Conservation (phyloP, 1,140 invertebrate genomes). For the Myzus persicae region DNA sequence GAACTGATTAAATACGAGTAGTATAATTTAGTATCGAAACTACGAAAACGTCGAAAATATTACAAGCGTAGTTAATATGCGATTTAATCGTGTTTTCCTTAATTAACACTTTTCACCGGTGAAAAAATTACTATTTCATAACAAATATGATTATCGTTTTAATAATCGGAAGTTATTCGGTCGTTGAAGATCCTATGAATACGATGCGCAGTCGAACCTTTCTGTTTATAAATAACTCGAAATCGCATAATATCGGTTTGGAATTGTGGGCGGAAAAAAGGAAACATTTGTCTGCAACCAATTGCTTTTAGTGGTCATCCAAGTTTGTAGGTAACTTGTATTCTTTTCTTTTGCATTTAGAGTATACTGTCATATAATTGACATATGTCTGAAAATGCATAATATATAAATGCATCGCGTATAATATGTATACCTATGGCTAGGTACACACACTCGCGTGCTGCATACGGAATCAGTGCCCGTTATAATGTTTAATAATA, state of each 20-base stretch:
- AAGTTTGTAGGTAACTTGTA: neutral
- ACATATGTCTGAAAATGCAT: conserved; percentile 37
- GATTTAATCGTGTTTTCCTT: neutral
- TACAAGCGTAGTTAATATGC: neutral
- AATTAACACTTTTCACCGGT: neutral
- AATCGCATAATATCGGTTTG: neutral
- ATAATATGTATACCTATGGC: conserved; percentile 4
- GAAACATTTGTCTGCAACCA: neutral
- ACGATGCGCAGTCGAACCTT: neutral
- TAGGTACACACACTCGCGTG: conserved; percentile 4
- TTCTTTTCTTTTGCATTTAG: conserved; percentile 34
- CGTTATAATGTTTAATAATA: conserved; percentile 33
- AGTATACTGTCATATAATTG: conserved; percentile 49
- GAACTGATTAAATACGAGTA: neutral
- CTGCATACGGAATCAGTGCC: conserved; percentile 47
- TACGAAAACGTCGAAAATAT: neutral
- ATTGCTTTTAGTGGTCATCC: conserved; percentile 13
- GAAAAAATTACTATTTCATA: neutral
- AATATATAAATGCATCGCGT: neutral
- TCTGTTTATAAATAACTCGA: neutral
- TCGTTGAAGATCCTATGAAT: neutral
- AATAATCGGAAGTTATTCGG: neutral
- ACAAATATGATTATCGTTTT: neutral
- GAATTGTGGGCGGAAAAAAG: neutral
- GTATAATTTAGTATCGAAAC: neutral